These are phyloP conservation scores for Drosophila tanythrix DNA, from an alignment of 2,888 invertebrate genomes.

Conservation along the genomic window DNA sequence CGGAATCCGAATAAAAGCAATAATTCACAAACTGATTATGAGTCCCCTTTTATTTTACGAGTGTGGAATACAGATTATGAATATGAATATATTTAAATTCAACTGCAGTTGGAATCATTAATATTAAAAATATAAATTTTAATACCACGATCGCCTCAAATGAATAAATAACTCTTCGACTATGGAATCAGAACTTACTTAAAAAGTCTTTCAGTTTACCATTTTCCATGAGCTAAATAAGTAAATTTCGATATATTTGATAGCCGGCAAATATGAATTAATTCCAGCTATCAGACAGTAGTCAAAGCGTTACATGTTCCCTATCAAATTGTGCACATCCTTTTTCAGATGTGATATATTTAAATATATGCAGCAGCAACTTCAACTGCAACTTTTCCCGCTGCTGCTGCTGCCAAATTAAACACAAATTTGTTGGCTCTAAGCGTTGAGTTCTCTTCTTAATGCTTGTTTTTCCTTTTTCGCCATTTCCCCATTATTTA, in stretches of 20 bases:
- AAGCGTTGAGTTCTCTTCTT: slow-evolving; percentile 41
- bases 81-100: background rate
- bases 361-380: slow-evolving; percentile 17
- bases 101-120: background rate
- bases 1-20: background rate
- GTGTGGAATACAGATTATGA: background rate
- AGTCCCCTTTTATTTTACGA: background rate
- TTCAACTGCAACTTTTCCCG: slow-evolving; percentile 51
- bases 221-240: background rate
- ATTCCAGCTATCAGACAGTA: too few relatives aligned
- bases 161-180: background rate
- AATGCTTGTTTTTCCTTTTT: slow-evolving; percentile 20
- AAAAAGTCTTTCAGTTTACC: background rate
- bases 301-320: background rate
- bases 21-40: background rate
- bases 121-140: fast-evolving
- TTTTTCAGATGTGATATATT: background rate
- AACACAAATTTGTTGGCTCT: slow-evolving; percentile 58
- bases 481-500: background rate
- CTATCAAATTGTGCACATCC: background rate
- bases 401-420: slow-evolving; percentile 64
- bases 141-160: background rate
- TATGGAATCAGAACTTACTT: background rate
- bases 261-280: background rate
- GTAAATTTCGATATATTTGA: background rate